Evolutionary conservation across 2,113 vertebrate genomes (phyloP).

Genomic region (Hucho hucho): DNA sequence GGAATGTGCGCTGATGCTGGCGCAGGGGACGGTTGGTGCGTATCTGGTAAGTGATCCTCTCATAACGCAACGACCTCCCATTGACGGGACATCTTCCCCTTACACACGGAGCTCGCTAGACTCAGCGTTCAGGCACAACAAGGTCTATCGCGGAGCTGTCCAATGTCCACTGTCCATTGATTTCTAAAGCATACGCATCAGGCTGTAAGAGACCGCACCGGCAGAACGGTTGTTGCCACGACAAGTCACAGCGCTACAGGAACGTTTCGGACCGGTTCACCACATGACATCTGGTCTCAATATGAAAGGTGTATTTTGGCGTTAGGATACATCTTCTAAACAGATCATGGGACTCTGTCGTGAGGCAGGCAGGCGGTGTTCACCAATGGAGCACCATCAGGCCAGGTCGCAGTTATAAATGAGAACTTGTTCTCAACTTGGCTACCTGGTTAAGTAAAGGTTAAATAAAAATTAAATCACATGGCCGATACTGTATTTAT

Average conservation of each 20-base stretch:
- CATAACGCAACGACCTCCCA: not conserved
- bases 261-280: conserved; percentile 36
- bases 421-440: no score
- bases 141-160: conserved; percentile 15
- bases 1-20: conserved; percentile 92
- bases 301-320: conserved; percentile 13
- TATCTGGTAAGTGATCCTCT: conserved; percentile 86
- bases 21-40: conserved; percentile 91
- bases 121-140: not conserved
- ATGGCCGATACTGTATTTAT: not conserved
- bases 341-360: not conserved
- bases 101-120: not conserved
- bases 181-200: conserved; percentile 56
- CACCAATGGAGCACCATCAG: not conserved
- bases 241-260: conserved; percentile 48
- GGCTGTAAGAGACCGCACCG: conserved; percentile 40
- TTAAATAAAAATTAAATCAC: no score
- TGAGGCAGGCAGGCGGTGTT: not conserved
- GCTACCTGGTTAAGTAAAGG: no score
- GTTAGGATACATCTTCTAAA: not conserved
- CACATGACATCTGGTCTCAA: not conserved
- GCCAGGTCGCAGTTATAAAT: no score
- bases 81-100: not conserved
- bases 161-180: conserved; percentile 19
- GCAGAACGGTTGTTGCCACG: conserved; percentile 43